These are phyloP conservation scores for Todus mexicanus DNA, from an alignment of 2,797 vertebrate species.

Conservation along the genomic window DNA sequence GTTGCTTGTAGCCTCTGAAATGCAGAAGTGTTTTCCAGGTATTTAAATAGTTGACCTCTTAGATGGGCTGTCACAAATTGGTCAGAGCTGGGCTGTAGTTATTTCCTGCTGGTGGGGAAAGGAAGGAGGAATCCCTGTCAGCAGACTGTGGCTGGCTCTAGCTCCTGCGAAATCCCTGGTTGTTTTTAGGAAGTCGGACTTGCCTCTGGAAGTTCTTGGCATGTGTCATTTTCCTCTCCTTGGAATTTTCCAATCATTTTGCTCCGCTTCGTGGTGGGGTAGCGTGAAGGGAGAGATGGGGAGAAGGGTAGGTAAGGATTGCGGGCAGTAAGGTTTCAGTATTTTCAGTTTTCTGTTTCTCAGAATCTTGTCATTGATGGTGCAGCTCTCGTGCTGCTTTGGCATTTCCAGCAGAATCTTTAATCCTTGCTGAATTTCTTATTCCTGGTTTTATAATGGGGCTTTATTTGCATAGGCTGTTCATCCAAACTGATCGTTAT, in stretches of 20 bases:
- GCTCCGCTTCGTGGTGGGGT: neutral
- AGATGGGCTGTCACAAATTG: neutral
- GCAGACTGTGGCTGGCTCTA: neutral
- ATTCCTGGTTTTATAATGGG: neutral
- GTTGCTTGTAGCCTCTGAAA: neutral
- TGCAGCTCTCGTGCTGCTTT: neutral
- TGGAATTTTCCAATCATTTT: neutral
- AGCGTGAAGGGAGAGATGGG: neutral
- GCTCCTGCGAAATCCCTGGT: neutral
- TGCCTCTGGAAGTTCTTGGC: slow-evolving; percentile 32
- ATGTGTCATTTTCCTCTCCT: neutral
- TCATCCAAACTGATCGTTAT: neutral
- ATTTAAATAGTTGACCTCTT: neutral
- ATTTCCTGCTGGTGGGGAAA: neutral
- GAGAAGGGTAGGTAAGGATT: neutral
- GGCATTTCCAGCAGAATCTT: neutral
- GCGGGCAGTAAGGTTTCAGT: neutral
- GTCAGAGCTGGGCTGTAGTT: neutral
- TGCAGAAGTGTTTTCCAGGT: neutral
- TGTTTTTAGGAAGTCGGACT: neutral
- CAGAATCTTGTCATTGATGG: neutral
- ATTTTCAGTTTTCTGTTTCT: neutral
- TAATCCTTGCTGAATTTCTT: neutral
- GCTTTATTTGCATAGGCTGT: neutral
- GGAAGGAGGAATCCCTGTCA: neutral